Evolutionary conservation across 1,140 invertebrate genomes (phyloP).

Genomic region (Brachionus rotundiformis): DNA sequence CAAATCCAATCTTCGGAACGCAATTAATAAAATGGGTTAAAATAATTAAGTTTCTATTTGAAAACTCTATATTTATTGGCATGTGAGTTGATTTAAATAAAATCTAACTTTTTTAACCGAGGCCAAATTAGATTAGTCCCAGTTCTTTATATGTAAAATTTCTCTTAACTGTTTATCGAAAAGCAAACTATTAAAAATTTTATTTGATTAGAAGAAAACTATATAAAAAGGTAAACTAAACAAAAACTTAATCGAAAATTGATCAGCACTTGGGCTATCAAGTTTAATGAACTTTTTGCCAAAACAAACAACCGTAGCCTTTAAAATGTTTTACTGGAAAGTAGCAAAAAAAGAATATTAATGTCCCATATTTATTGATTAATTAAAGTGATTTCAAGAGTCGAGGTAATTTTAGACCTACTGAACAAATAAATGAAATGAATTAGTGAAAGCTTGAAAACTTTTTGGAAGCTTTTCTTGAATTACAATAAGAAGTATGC

Average conservation of each 20-base stretch:
- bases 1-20: neutral
- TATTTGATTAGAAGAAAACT: slow-evolving; percentile 32
- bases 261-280: neutral
- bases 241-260: slow-evolving; percentile 32
- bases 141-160: neutral
- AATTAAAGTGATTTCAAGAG: neutral
- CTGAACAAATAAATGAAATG: slow-evolving; percentile 10
- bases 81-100: slow-evolving; percentile 3
- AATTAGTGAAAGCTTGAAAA: neutral
- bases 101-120: neutral
- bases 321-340: slow-evolving; percentile 2
- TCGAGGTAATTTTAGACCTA: neutral
- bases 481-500: slow-evolving; percentile 9
- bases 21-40: slow-evolving; percentile 29
- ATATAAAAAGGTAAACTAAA: slow-evolving; percentile 43
- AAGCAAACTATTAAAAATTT: slow-evolving; percentile 18
- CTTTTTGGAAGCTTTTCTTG: neutral
- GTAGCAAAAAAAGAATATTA: neutral
- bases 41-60: slow-evolving; percentile 23
- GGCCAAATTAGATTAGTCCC: slow-evolving; percentile 19
- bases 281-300: slow-evolving; percentile 10
- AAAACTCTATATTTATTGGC: neutral
- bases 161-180: slow-evolving; percentile 3
- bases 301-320: slow-evolving; percentile 7
- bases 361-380: slow-evolving; percentile 30